Base-by-base conservation (phyloP, 2,113 vertebrate genomes). In the Myrmecophaga tridactyla region DNA sequence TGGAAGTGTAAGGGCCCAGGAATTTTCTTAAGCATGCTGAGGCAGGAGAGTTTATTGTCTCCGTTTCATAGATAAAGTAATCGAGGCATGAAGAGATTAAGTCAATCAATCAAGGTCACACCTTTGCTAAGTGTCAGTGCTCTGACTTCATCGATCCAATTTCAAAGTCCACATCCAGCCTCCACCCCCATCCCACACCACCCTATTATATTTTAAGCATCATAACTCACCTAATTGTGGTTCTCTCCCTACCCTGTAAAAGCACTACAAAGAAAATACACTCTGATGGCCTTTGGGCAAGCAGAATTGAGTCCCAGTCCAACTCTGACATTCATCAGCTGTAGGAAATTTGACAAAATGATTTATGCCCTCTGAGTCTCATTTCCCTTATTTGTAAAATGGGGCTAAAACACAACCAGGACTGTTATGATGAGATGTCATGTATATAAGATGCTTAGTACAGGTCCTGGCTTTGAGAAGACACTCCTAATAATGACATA, bases 111-210 rank as follows among this genome's bases (percentile, higher is more conserved):
- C 14, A 34, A 58, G 29, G 39, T 76, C 13, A 1, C 25, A 36
- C 7, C 17, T 8, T 39, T 69, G 73, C n/a, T n/a, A n/a, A n/a
- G n/a, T n/a, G n/a, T n/a, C 60, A 82, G 48, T 9, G 31, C 65
- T 48, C 31, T 63, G 34, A 60, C 20, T 41, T 29, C 46, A 75
- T 43, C 60, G 29, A 75, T 87, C n/a, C 6, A 13, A 41, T 51
- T 89, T 69, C 17, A 72, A 51, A 85, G 41, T 53, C 39, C 51
- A 11, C 0, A 1, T 43, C 34, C 39, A 60, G 3, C 21, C 14
- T 11, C 46, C 53, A 20, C 53, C 60, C 20, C 63, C 2, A 1
- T 8, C 2, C 53, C 17, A 6, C 17, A 1, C 4, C 15, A 11
- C 15, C 25, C 39, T 15, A 53, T 67, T 15, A 41, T 2, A 15